Evolutionary conservation across 2,797 vertebrate species (phyloP).

Genomic region (Peromyscus attwateri): DNA sequence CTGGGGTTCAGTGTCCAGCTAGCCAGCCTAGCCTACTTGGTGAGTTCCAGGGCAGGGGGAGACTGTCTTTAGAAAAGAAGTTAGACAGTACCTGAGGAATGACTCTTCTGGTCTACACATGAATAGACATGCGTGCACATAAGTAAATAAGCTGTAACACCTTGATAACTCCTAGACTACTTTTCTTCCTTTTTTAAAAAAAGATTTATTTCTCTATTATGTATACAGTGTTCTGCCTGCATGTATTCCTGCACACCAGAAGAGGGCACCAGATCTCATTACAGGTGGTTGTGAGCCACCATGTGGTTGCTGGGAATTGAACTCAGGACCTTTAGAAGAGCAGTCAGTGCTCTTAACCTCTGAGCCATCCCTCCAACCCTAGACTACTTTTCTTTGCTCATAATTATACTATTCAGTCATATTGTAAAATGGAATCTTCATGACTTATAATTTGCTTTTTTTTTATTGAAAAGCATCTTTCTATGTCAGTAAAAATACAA

Average conservation of each 20-base stretch:
- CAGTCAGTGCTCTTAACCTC: no score
- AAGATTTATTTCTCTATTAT: no score
- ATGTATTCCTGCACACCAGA: no score
- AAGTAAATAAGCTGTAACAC: not conserved
- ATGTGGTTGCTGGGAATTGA: no score
- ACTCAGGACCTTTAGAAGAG: no score
- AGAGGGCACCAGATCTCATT: no score
- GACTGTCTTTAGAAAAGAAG: not conserved
- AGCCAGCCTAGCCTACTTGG: no score
- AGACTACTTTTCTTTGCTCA: slow-evolving; percentile 41
- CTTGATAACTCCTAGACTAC: not conserved
- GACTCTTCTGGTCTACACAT: not conserved
- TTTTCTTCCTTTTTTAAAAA: not conserved
- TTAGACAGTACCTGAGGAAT: not conserved
- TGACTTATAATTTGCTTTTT: slow-evolving; percentile 53
- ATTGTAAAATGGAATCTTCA: slow-evolving; percentile 52
- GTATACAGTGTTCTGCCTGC: no score
- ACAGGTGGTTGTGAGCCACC: no score
- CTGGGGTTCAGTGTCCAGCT: not conserved
- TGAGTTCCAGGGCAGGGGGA: not conserved
- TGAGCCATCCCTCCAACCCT: not conserved
- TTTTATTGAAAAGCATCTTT: slow-evolving; percentile 46
- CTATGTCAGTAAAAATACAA: slow-evolving; percentile 41
- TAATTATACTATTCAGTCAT: not conserved
- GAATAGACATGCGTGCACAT: not conserved